Evolutionary conservation across 30 jellyfish, hydroid and myxozoan genomes (phyloP).

Genomic region (Pseudorhiza aurosa): DNA sequence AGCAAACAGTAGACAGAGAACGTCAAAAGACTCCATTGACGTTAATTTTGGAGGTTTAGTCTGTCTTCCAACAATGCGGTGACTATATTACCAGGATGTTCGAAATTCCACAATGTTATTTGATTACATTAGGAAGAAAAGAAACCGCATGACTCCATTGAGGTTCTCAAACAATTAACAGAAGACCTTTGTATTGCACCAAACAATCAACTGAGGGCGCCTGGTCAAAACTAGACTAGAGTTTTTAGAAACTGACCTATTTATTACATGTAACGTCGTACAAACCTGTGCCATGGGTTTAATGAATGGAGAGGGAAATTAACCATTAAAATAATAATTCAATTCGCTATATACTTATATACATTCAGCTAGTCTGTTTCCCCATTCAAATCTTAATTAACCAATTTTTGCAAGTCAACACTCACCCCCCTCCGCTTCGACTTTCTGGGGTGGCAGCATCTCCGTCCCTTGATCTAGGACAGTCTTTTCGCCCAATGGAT

Average conservation of each 20-base stretch:
- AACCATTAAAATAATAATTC: not conserved
- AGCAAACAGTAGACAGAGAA: too few species aligned
- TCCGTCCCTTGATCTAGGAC: conserved; percentile 37
- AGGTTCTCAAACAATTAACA: conserved; percentile 6
- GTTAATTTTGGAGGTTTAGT: too few species aligned
- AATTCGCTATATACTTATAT: conserved; percentile 43
- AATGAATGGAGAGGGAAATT: not conserved
- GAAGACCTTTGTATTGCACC: not conserved
- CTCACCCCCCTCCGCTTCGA: conserved; percentile 9
- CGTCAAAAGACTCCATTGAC: too few species aligned
- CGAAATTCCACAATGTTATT: conserved; percentile 23
- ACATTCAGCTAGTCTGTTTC: not conserved
- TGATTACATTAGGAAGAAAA: conserved; percentile 8
- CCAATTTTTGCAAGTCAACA: not conserved
- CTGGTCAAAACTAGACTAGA: too few species aligned
- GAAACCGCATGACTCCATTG: conserved; percentile 48
- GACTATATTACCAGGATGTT: conserved; percentile 13
- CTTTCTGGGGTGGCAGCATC: conserved; percentile 20
- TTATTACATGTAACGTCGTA: too few species aligned
- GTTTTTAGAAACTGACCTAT: too few species aligned
- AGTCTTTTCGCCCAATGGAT: conserved; percentile 22
- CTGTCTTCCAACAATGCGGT: conserved; percentile 16
- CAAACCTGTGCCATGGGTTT: not conserved
- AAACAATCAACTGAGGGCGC: conserved; percentile 13
- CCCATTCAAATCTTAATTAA: not conserved